phyloP scores from a whole-genome alignment of 2,888 invertebrate genomes.

The Scaptomyza flava region DNA sequence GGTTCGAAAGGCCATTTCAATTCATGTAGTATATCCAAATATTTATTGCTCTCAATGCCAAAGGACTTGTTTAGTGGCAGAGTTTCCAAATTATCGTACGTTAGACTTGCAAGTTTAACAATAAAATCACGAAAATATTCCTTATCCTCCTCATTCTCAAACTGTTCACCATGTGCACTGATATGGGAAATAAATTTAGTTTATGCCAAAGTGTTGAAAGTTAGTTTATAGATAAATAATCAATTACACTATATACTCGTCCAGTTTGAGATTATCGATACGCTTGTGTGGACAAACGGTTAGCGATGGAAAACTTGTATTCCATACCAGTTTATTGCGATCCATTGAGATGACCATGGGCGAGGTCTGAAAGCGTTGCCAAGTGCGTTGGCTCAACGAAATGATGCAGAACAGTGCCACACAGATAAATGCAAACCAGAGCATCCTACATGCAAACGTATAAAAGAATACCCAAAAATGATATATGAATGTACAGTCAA shows the following conservation, averaged over 20 bases:
- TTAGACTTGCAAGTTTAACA: constrained; percentile 86
- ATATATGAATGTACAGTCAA: constrained; percentile 45
- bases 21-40: constrained; percentile 85
- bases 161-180: constrained; percentile 69
- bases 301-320: constrained; percentile 89
- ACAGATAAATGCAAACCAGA: constrained; percentile 86
- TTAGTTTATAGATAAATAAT: too few relatives aligned
- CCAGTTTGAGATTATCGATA: constrained; percentile 86
- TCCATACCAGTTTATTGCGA: constrained; percentile 89
- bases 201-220: too few relatives aligned
- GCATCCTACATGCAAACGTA: constrained; percentile 82
- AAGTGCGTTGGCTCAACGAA: constrained; percentile 87
- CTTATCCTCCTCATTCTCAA: constrained; percentile 85
- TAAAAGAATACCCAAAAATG: constrained; percentile 31
- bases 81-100: constrained; percentile 86
- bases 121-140: constrained; percentile 86
- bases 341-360: constrained; percentile 91
- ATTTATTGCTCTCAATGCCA: constrained; percentile 86
- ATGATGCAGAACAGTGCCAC: constrained; percentile 86
- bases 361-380: constrained; percentile 88
- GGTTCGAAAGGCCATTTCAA: constrained; percentile 86
- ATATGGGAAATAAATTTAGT: background rate
- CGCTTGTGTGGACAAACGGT: constrained; percentile 88
- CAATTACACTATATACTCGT: constrained; percentile 85
- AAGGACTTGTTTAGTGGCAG: constrained; percentile 86